Percentiles rank a stretch among this genome's conserved stretches.
These are phyloP conservation scores for Atractosteus spatula DNA, from an alignment of 2,113 vertebrate genomes.

Conservation along the genomic window DNA sequence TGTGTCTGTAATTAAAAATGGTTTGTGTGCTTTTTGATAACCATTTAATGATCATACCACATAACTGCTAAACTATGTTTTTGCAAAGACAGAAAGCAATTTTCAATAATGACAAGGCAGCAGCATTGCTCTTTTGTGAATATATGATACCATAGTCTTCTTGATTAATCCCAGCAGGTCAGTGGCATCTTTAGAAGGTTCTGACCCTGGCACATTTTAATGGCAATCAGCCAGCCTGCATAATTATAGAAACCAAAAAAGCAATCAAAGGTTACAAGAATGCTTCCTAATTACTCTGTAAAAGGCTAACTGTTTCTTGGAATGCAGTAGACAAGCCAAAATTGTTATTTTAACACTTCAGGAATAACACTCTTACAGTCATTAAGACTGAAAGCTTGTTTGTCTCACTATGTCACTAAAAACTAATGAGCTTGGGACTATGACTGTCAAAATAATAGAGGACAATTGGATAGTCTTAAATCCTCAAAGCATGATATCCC, in stretches of 20 bases:
- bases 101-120: slow-evolving; percentile 1
- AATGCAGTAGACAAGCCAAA: neutral
- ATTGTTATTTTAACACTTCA: neutral
- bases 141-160: neutral
- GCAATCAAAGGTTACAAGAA: slow-evolving; percentile 3
- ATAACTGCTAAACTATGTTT: slow-evolving; percentile 12
- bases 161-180: slow-evolving; percentile 15
- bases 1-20: too few species aligned
- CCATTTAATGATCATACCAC: neutral
- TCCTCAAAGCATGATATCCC: neutral
- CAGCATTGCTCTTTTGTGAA: neutral
- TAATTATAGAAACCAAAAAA: slow-evolving; percentile 9
- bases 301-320: neutral
- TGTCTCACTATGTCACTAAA: neutral
- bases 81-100: neutral
- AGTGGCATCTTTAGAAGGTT: slow-evolving; percentile 3
- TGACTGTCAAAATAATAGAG: neutral
- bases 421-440: neutral
- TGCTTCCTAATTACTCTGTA: neutral
- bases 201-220: slow-evolving; percentile 3
- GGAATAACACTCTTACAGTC: neutral
- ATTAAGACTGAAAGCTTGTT: too few species aligned
- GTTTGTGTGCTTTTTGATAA: neutral
- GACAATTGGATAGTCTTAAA: slow-evolving; percentile 4
- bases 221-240: slow-evolving; percentile 6